phyloP scores from a whole-genome alignment of 1,140 invertebrate species.

The Drosophila malerkotliana region DNA sequence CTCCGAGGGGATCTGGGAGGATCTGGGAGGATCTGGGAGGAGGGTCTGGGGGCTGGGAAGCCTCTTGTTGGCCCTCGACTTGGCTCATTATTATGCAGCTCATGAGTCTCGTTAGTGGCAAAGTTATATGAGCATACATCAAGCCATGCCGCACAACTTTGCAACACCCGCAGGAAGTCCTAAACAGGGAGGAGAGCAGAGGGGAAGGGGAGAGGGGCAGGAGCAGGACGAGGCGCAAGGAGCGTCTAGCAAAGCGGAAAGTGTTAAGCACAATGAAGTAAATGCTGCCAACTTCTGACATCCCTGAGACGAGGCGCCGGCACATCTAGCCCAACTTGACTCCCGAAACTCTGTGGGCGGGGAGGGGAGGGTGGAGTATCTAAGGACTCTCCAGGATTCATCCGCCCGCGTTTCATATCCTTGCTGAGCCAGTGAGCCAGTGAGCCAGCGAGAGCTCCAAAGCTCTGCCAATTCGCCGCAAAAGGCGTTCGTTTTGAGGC shows the following conservation, averaged over 20 bases:
- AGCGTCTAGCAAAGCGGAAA: slow-evolving; percentile 63
- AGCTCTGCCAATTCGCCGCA: slow-evolving; percentile 67
- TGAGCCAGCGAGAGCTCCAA: background rate
- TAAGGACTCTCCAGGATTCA: background rate
- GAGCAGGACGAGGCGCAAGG: background rate
- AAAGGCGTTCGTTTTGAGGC: slow-evolving; percentile 31
- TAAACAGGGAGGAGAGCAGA: background rate
- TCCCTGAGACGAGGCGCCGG: slow-evolving; percentile 15
- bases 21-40: background rate
- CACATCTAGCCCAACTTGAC: slow-evolving; percentile 13
- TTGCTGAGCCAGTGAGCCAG: background rate
- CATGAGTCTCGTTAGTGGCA: slow-evolving; percentile 81
- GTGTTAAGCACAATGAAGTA: slow-evolving; percentile 77
- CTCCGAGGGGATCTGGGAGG: slow-evolving; percentile 10
- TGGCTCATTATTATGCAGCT: slow-evolving; percentile 76
- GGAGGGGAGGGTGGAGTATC: background rate
- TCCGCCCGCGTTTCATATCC: background rate
- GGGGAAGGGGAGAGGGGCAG: slow-evolving; percentile 10
- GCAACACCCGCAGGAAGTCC: slow-evolving; percentile 63
- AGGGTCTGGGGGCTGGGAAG: background rate
- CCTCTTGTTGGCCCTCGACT: slow-evolving; percentile 20
- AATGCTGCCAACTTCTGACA: slow-evolving; percentile 71
- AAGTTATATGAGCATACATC: slow-evolving; percentile 82
- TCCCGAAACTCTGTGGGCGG: slow-evolving; percentile 17
- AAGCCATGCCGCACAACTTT: slow-evolving; percentile 71